These are phyloP conservation scores for Philopotamus ludificatus DNA, from an alignment of 1,140 invertebrate genomes.

Conservation along the genomic window DNA sequence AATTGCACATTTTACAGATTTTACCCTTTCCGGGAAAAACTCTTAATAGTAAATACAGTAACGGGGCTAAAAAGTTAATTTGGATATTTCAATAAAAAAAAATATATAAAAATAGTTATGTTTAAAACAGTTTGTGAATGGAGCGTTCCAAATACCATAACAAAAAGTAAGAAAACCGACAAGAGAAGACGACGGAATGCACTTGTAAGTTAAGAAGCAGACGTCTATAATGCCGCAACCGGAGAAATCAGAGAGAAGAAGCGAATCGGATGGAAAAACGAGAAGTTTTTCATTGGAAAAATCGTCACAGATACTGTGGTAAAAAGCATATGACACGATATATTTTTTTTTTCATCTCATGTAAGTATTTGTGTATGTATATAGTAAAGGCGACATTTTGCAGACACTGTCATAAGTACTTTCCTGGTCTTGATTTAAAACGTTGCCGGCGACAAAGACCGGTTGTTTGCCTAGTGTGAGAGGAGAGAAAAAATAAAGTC, in stretches of 20 bases:
- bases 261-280: slow-evolving; percentile 14
- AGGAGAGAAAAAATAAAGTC: slow-evolving; percentile 9
- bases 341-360: too few species aligned
- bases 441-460: slow-evolving; percentile 19
- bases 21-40: too few species aligned
- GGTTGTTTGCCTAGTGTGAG: slow-evolving; percentile 21
- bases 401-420: background rate
- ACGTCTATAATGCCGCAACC: background rate
- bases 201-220: slow-evolving; percentile 16
- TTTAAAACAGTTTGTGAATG: too few species aligned
- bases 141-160: too few species aligned
- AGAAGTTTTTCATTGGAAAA: background rate
- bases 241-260: background rate
- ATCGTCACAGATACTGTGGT: background rate
- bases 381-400: background rate
- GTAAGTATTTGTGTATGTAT: too few species aligned
- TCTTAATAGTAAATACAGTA: too few species aligned
- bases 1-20: too few species aligned
- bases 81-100: too few species aligned
- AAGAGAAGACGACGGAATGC: slow-evolving; percentile 9
- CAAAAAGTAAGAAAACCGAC: too few species aligned
- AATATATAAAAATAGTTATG: too few species aligned
- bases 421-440: slow-evolving; percentile 11
- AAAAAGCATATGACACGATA: too few species aligned
- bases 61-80: too few species aligned